Conservation (phyloP, 2,797 vertebrate genomes). For the Lepilemur septentrionalis region DNA sequence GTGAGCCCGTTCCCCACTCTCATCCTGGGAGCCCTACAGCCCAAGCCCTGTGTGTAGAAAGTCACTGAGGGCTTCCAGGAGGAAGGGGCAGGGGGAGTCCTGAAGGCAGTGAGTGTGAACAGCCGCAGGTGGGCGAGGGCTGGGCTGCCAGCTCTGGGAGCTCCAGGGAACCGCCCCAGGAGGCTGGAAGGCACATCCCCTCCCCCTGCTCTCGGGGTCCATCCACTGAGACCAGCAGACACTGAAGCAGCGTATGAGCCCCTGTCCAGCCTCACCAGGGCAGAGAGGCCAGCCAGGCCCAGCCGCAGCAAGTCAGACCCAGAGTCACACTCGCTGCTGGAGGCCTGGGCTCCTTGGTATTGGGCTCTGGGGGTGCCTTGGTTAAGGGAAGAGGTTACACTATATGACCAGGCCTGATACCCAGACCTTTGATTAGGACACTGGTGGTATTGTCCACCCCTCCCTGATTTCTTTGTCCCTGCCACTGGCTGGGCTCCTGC, state of each 20-base stretch:
- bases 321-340: neutral
- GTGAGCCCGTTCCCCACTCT: accelerated
- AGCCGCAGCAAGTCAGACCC: neutral
- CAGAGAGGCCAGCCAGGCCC: neutral
- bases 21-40: neutral
- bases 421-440: neutral
- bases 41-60: neutral
- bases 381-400: neutral
- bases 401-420: neutral
- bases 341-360: neutral
- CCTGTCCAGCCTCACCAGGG: neutral
- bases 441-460: neutral
- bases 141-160: neutral
- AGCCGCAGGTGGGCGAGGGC: neutral
- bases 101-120: neutral
- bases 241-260: neutral
- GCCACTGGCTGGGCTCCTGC: neutral
- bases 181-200: neutral
- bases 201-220: too few species aligned
- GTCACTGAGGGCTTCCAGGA: neutral
- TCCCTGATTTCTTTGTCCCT: neutral
- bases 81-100: neutral
- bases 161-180: neutral
- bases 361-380: neutral
- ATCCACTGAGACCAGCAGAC: neutral